Conservation (phyloP, 2,797 vertebrate species). For the Alca torda region DNA sequence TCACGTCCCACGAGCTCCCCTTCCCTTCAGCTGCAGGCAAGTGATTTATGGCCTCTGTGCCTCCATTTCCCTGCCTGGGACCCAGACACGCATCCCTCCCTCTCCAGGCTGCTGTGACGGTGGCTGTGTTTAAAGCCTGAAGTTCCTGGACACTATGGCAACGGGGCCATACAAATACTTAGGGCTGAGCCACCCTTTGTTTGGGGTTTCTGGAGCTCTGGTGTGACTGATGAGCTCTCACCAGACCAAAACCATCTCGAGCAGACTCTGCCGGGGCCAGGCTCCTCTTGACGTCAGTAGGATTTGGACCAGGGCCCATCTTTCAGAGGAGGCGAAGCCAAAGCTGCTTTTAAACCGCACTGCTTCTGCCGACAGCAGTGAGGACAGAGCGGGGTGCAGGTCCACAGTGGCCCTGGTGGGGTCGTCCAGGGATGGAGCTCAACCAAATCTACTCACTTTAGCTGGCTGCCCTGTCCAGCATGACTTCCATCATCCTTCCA, state of each 20-base stretch:
- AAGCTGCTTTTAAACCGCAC: neutral
- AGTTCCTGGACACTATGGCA: constrained; percentile 3
- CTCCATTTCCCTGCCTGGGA: neutral
- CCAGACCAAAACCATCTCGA: constrained; percentile 20
- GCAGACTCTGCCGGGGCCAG: neutral
- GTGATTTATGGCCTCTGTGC: neutral
- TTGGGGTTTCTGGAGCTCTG: constrained; percentile 41
- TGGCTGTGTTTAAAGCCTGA: neutral
- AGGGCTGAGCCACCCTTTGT: neutral
- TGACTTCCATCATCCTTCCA: neutral
- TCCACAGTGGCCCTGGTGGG: neutral
- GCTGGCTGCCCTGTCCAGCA: too few relatives aligned
- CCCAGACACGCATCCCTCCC: neutral
- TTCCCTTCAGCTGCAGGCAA: neutral
- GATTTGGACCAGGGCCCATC: constrained; percentile 10
- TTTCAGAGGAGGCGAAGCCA: constrained; percentile 20
- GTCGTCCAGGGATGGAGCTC: neutral
- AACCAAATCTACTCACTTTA: neutral
- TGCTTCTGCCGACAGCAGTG: rapidly evolving
- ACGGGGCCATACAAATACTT: constrained; percentile 12
- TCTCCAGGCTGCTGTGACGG: neutral
- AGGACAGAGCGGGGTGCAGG: rapidly evolving
- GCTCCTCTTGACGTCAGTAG: constrained; percentile 49
- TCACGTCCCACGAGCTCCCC: neutral
- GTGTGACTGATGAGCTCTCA: constrained; percentile 47